These are phyloP conservation scores for Drosophila stalkeri DNA, from an alignment of 2,888 invertebrate species.

Conservation along the genomic window DNA sequence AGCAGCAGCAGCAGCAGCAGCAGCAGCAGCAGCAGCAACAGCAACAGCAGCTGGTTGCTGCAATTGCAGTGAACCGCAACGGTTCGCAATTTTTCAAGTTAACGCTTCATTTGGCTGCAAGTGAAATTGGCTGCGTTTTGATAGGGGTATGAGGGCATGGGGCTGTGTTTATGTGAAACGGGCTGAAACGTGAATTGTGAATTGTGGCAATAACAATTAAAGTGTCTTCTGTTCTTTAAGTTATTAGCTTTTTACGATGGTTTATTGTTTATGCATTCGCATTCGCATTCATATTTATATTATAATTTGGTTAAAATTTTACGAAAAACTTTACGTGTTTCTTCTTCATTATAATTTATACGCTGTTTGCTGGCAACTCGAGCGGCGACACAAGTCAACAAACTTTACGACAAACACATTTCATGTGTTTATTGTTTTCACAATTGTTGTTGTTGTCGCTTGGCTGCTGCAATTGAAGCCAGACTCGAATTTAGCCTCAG, in stretches of 20 bases:
- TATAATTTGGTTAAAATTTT: conserved; percentile 29
- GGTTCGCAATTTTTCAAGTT: conserved; percentile 70
- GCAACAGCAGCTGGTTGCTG: conserved; percentile 33
- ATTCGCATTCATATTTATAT: conserved; percentile 7
- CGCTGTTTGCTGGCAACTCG: conserved; percentile 62
- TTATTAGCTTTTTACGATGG: conserved; percentile 21
- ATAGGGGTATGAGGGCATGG: neutral
- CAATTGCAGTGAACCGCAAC: conserved; percentile 74
- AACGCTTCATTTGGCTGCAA: conserved; percentile 75
- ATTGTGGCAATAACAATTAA: conserved; percentile 30
- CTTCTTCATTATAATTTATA: conserved; percentile 3
- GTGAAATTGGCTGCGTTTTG: conserved; percentile 57
- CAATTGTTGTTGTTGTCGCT: conserved; percentile 28
- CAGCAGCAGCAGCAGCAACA: conserved; percentile 29
- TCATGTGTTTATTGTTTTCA: conserved; percentile 42
- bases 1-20: conserved; percentile 25
- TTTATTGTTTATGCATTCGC: conserved; percentile 13
- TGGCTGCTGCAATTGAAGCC: conserved; percentile 55
- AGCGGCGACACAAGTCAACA: conserved; percentile 65
- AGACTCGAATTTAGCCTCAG: conserved; percentile 31
- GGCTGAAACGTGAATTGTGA: conserved; percentile 6
- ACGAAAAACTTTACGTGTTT: conserved; percentile 22
- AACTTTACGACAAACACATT: conserved; percentile 49
- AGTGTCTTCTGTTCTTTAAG: conserved; percentile 21
- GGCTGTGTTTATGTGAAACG: neutral